Base-by-base conservation (phyloP, 2,797 vertebrate genomes). In the Bradypus variegatus region DNA sequence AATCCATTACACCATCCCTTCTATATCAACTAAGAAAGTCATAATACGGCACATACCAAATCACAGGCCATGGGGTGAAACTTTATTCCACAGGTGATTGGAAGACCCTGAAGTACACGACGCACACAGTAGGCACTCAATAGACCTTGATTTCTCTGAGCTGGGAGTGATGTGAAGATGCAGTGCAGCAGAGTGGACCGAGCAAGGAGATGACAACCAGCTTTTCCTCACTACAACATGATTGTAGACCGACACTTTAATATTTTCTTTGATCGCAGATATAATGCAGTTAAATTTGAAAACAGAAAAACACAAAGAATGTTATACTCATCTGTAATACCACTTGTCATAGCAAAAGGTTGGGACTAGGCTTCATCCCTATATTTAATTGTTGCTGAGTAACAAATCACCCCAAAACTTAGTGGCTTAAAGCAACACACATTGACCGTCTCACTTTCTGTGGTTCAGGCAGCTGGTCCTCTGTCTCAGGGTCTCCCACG, bases 41-140 rank as follows among this genome's bases (percentile, higher is more conserved):
- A 1, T 19, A 36, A 0, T 2, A 41, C 5, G 21, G 45, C 55
- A 76, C 18, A n/a, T 33, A 2, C 11, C 16, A 3, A 48, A 53
- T 67, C 73, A 41, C 53, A 48, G 53, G 41, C 41, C 73, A 69
- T 16, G 72, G 38, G 14, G 19, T 14, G 7, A 18, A 31, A 31
- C 45, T 84, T 76, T 62, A 36, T 80, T 69, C 41, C 75, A 10
- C 9, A 84, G 75, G 77, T n/a, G 64, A 83, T 3, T 33, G 36
- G 53, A 64, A 70, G 36, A 77, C 33, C 14, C 55, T 45, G 65
- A 48, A 33, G 15, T 38, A 55, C 67, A 53, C 36, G 69, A 33
- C 2, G n/a, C 62, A 41, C 33, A 29, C 36, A 67, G 58, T 48
- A 50, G 53, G n/a, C 41, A 13, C 70, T 62, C 38, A 80, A 9